Evolutionary conservation across 2,113 vertebrate genomes (phyloP).

Genomic region (Tonatia bakeri): DNA sequence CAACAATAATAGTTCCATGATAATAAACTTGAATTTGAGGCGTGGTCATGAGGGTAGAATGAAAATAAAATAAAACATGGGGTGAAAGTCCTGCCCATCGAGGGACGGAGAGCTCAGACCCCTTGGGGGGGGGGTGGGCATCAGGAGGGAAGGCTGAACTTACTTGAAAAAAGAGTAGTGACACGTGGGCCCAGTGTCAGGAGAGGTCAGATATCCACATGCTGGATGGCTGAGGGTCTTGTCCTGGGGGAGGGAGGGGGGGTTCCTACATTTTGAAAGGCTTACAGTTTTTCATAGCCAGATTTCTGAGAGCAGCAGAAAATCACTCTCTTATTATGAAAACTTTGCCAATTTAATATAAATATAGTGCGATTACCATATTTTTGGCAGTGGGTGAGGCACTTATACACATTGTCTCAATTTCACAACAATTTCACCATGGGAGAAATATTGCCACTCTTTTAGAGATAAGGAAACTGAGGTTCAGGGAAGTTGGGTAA

Average conservation of each 20-base stretch:
- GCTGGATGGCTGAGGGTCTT: neutral
- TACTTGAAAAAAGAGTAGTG: neutral
- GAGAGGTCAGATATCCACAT: neutral
- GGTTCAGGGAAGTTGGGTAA: neutral
- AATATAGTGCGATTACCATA: neutral
- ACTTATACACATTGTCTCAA: neutral
- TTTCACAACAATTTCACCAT: neutral
- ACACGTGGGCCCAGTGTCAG: neutral
- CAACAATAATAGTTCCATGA: slow-evolving; percentile 18
- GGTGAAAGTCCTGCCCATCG: neutral
- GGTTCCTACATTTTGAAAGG: neutral
- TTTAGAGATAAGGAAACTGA: neutral
- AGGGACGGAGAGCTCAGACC: neutral
- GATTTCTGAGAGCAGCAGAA: slow-evolving; percentile 21
- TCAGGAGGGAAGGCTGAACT: neutral
- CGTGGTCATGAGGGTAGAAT: neutral
- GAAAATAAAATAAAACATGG: neutral
- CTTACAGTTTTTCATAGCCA: neutral
- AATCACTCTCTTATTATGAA: neutral
- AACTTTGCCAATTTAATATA: slow-evolving; percentile 1
- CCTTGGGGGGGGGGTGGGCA: rapidly evolving
- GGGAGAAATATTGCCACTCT: neutral
- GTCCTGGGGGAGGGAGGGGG: neutral
- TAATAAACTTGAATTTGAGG: neutral
- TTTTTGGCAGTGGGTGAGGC: neutral